Evolutionary conservation across 2,113 vertebrate genomes (phyloP).

Genomic region (Pygoscelis adeliae): DNA sequence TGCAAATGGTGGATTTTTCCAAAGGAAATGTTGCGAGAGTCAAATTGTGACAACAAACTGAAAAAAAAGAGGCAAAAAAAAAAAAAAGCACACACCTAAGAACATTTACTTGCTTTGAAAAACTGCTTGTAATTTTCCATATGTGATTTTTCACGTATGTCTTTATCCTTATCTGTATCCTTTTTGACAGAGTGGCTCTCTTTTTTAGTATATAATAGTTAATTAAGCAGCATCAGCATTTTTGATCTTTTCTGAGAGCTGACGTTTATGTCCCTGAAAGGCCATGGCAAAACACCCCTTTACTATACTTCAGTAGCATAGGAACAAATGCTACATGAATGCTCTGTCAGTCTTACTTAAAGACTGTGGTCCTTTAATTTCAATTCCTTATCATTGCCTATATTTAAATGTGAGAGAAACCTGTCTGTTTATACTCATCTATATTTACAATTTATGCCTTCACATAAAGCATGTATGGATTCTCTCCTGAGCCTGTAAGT

Average conservation of each 20-base stretch:
- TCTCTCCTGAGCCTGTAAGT: neutral
- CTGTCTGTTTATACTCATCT: neutral
- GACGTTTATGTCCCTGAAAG: neutral
- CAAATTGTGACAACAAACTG: neutral
- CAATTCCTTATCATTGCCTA: neutral
- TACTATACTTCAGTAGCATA: neutral
- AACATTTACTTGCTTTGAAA: neutral
- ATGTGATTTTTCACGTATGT: neutral
- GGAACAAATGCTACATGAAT: neutral
- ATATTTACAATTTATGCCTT: neutral
- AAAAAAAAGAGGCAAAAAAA: neutral
- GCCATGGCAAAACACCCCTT: neutral
- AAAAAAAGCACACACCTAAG: slow-evolving; percentile 24
- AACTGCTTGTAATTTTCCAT: neutral
- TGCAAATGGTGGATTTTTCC: slow-evolving; percentile 61
- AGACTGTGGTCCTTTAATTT: neutral
- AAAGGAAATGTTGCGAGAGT: slow-evolving; percentile 18
- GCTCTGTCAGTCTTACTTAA: neutral
- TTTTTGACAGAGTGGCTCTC: neutral
- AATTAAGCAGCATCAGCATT: neutral
- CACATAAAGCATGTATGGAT: neutral
- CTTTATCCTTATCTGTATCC: neutral
- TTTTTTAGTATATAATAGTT: neutral
- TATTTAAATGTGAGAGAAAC: neutral
- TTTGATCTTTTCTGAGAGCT: neutral